A percentile compares a stretch with the other conserved stretches of the same genome.
Conservation (phyloP, 1,140 invertebrate species). For the Ips nitidus region DNA sequence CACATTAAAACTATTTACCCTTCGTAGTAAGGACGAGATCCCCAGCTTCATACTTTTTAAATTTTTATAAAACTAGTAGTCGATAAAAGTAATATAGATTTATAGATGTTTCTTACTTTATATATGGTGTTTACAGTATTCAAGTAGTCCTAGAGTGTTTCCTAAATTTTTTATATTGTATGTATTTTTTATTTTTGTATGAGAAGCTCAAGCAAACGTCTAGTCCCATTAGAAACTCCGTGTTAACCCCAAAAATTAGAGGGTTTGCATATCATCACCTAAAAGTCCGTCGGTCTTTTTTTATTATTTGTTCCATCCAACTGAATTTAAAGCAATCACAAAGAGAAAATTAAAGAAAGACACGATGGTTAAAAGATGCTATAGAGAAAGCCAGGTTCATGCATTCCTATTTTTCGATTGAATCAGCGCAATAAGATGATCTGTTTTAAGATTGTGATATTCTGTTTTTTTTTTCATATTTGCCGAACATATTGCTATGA, state of each 20-base stretch:
- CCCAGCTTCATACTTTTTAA: constrained; percentile 46
- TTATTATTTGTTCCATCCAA: too few species aligned
- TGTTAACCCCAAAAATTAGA: constrained; percentile 42
- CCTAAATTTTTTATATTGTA: constrained; percentile 54
- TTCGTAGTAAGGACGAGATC: constrained; percentile 41
- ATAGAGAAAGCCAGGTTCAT: constrained; percentile 29
- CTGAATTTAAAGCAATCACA: too few species aligned
- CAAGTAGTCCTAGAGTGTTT: constrained; percentile 51
- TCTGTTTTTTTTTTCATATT: constrained; percentile 22
- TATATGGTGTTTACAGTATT: constrained; percentile 55
- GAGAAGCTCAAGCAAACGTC: constrained; percentile 54
- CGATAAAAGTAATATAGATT: constrained; percentile 43
- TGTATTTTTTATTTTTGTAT: constrained; percentile 56
- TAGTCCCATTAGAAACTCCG: constrained; percentile 49
- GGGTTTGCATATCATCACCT: constrained; percentile 46
- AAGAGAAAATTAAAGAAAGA: too few species aligned
- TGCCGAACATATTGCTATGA: constrained; percentile 23
- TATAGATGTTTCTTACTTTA: constrained; percentile 52
- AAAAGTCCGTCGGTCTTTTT: constrained; percentile 8
- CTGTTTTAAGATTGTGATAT: constrained; percentile 44
- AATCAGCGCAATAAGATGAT: constrained; percentile 38
- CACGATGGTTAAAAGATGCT: too few species aligned
- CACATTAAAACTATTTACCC: constrained; percentile 37
- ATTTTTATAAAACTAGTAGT: constrained; percentile 45
- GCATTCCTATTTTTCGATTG: constrained; percentile 25